Percentiles rank a stretch among this genome's conserved stretches.
Conservation (phyloP, 2,888 invertebrate genomes). For the Drosophila merina region DNA sequence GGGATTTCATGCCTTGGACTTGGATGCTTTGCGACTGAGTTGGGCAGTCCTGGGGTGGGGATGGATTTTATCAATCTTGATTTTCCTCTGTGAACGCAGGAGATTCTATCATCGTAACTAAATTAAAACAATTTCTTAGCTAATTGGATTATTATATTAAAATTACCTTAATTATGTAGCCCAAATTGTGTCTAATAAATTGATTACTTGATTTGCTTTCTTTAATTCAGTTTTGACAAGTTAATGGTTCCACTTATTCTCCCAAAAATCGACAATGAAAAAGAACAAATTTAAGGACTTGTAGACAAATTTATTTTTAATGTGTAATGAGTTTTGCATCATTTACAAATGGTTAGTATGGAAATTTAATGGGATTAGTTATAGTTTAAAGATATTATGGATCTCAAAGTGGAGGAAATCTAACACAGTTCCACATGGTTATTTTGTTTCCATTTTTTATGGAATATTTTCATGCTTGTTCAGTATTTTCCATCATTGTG, state of each 20-base stretch:
- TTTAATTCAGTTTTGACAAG: not conserved
- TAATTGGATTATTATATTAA: constrained; percentile 7
- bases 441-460: not conserved
- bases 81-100: constrained; percentile 34
- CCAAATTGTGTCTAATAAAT: not conserved
- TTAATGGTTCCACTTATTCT: not conserved
- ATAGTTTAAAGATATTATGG: not conserved
- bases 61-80: constrained; percentile 37
- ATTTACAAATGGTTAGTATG: constrained; percentile 32
- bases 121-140: constrained; percentile 15
- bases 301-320: constrained; percentile 23
- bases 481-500: constrained; percentile 1
- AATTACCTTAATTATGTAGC: not conserved
- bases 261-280: constrained; percentile 23
- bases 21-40: constrained; percentile 59
- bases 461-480: not conserved
- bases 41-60: constrained; percentile 56
- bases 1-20: constrained; percentile 61
- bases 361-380: constrained; percentile 5
- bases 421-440: not conserved
- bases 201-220: too few relatives aligned
- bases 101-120: constrained; percentile 12
- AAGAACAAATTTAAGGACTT: not conserved
- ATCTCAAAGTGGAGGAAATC: constrained; percentile 5
- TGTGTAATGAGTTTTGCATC: constrained; percentile 18